phyloP scores from a whole-genome alignment of 92 coral and sea anemone genomes.

The Blastomussa wellsi region DNA sequence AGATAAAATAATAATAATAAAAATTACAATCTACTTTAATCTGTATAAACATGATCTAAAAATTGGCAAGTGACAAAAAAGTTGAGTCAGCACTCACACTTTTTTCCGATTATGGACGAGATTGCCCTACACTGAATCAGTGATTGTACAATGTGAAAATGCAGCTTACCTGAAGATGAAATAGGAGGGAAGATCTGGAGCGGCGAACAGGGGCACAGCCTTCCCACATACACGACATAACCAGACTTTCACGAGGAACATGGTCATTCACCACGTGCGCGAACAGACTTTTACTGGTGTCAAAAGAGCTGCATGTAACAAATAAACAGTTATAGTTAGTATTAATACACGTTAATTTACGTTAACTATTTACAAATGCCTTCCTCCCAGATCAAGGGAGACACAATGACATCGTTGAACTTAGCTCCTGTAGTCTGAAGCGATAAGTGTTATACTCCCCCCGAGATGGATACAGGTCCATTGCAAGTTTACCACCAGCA shows the following conservation, averaged over 20 bases:
- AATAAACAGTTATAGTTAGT: neutral
- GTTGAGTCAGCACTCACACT: too few relatives aligned
- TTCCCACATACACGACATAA: constrained; percentile 96
- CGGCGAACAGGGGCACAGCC: constrained; percentile 94
- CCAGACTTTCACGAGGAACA: constrained; percentile 82
- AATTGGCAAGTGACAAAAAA: too few relatives aligned
- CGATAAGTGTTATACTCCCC: neutral
- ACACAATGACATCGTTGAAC: neutral
- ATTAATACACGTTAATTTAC: neutral
- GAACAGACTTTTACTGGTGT: constrained; percentile 76
- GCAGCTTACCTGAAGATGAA: constrained; percentile 81
- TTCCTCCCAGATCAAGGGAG: neutral
- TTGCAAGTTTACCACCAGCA: neutral
- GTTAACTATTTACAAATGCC: neutral
- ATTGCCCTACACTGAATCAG: neutral
- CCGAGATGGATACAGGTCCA: neutral
- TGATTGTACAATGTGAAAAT: neutral
- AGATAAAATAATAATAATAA: too few relatives aligned
- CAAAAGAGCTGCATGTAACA: constrained; percentile 70
- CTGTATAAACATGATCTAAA: too few relatives aligned
- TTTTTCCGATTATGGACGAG: neutral
- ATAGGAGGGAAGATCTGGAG: constrained; percentile 89
- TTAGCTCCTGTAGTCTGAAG: neutral
- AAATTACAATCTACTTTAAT: too few relatives aligned
- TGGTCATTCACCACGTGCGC: constrained; percentile 87